Percentiles rank a stretch among this genome's conserved stretches.
phyloP scores from a whole-genome alignment of 2,113 vertebrate species.

The Misgurnus mizolepis region DNA sequence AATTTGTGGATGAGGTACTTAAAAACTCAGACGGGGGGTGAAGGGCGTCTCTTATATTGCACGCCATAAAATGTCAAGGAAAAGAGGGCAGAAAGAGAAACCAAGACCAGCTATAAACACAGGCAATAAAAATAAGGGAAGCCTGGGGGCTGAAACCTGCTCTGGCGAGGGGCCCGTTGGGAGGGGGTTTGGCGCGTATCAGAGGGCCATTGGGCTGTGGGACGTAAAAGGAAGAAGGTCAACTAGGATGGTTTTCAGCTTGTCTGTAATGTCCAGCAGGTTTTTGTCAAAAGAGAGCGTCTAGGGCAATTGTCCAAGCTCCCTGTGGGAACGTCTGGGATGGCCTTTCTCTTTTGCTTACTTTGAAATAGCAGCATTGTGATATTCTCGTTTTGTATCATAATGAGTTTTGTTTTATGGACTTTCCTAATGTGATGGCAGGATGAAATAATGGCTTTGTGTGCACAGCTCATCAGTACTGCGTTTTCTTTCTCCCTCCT shows the following conservation, averaged over 20 bases:
- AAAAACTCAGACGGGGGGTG: conserved; percentile 48
- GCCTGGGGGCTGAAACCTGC: conserved; percentile 41
- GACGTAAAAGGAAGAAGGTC: conserved; percentile 21
- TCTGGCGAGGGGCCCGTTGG: conserved; percentile 13
- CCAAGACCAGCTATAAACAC: conserved; percentile 43
- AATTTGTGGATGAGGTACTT: conserved; percentile 30
- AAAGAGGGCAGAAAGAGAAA: conserved; percentile 46
- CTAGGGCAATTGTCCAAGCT: neutral
- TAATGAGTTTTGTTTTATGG: conserved; percentile 20
- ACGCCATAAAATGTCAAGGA: conserved; percentile 32
- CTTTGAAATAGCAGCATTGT: neutral
- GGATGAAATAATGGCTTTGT: conserved; percentile 15
- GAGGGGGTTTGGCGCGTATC: neutral
- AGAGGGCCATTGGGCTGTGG: neutral
- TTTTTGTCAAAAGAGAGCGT: neutral
- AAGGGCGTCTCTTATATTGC: conserved; percentile 45
- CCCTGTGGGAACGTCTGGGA: neutral
- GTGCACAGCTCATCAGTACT: neutral
- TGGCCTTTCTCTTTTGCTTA: conserved; percentile 2
- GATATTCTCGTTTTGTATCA: neutral
- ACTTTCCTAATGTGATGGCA: neutral
- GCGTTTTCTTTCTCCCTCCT: neutral
- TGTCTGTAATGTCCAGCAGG: conserved; percentile 23
- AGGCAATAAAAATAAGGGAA: conserved; percentile 36
- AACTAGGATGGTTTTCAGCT: conserved; percentile 8